Percentiles rank a stretch among this genome's conserved stretches.
Conservation (phyloP, 2,888 invertebrate genomes). For the Chrysina gloriosa region DNA sequence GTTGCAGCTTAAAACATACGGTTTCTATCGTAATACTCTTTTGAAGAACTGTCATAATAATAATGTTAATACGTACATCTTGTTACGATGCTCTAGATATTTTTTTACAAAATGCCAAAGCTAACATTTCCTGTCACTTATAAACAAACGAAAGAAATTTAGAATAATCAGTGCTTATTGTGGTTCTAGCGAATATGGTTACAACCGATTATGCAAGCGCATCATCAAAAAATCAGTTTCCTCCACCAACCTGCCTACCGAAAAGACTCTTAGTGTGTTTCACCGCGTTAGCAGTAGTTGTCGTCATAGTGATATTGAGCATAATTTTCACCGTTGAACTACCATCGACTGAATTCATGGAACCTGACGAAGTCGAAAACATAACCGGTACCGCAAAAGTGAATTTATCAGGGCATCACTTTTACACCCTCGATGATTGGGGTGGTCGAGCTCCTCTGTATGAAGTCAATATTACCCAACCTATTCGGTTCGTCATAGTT, state of each 20-base stretch:
- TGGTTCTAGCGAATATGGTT: constrained; percentile 31
- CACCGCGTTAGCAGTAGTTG: constrained; percentile 5
- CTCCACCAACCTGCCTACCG: not conserved
- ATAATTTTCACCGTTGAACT: constrained; percentile 13
- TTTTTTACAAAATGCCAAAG: no score
- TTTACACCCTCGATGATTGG: constrained; percentile 44
- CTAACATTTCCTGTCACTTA: not conserved
- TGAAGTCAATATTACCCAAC: constrained; percentile 60
- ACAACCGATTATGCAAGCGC: constrained; percentile 22
- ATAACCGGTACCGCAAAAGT: not conserved
- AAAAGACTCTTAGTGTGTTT: constrained; percentile 33
- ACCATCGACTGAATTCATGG: not conserved
- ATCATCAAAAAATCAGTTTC: not conserved
- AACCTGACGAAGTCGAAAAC: not conserved
- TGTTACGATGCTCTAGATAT: no score
- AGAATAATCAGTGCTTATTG: not conserved
- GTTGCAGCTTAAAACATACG: no score
- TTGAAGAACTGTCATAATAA: no score
- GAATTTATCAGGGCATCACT: constrained; percentile 23
- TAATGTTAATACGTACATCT: no score
- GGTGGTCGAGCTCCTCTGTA: constrained; percentile 69
- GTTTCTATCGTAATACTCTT: no score
- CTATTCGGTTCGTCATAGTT: constrained; percentile 66
- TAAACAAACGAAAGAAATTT: no score
- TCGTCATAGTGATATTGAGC: constrained; percentile 20